Evolutionary conservation across 2,888 invertebrate species (phyloP).

Genomic region (Fragum fragum): DNA sequence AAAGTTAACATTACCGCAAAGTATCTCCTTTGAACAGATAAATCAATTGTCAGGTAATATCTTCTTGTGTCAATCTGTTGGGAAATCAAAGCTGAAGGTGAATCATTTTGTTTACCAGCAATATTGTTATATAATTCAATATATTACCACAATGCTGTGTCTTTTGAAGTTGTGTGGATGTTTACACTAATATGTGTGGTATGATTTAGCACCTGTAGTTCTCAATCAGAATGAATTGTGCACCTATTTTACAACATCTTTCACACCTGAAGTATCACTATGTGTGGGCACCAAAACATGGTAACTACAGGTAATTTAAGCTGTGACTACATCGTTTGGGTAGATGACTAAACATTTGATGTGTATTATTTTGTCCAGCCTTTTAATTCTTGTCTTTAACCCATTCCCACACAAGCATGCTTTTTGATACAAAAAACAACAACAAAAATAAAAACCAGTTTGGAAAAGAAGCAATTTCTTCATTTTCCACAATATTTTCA

Average conservation of each 20-base stretch:
- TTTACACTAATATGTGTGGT: slow-evolving; percentile 22
- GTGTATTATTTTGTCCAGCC: too few relatives aligned
- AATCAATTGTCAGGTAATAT: too few relatives aligned
- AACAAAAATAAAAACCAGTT: too few relatives aligned
- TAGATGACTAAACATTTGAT: too few relatives aligned
- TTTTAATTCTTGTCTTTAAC: too few relatives aligned
- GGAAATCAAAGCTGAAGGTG: background rate
- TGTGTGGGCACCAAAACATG: background rate
- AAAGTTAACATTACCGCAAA: too few relatives aligned
- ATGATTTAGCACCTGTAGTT: slow-evolving; percentile 25
- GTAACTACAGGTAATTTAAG: background rate
- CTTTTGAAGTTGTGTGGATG: slow-evolving; percentile 23
- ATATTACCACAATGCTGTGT: slow-evolving; percentile 7
- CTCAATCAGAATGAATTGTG: slow-evolving; percentile 1
- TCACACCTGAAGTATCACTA: background rate
- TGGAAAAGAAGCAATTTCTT: too few relatives aligned
- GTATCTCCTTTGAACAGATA: too few relatives aligned
- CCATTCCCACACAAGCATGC: too few relatives aligned
- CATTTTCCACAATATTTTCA: too few relatives aligned
- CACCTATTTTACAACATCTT: slow-evolving; percentile 5
- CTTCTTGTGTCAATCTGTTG: too few relatives aligned
- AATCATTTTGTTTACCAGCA: background rate
- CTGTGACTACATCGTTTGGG: background rate
- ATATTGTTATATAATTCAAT: slow-evolving; percentile 14
- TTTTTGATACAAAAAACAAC: too few relatives aligned